phyloP scores from a whole-genome alignment of 1,140 invertebrate genomes.

The Papilio machaon region DNA sequence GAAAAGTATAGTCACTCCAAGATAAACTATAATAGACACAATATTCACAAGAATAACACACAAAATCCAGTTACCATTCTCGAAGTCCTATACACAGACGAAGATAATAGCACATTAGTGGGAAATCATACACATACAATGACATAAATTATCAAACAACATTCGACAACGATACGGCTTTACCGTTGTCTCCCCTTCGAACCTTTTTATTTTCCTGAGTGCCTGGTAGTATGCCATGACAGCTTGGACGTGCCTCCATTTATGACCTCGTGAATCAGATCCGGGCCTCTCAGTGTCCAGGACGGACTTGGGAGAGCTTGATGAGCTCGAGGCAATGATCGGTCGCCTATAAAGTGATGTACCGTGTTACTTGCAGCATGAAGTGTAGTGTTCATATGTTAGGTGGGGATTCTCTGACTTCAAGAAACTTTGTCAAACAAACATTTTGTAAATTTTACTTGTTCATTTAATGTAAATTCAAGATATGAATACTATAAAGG shows the following conservation, averaged over 20 bases:
- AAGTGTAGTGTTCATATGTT: slow-evolving; percentile 53
- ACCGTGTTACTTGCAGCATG: slow-evolving; percentile 64
- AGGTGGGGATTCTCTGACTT: slow-evolving; percentile 44
- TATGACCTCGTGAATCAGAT: slow-evolving; percentile 85
- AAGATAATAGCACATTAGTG: slow-evolving; percentile 69
- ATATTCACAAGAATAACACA: slow-evolving; percentile 73
- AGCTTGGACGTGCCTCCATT: slow-evolving; percentile 91
- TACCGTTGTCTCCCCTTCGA: slow-evolving; percentile 66
- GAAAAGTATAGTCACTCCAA: slow-evolving; percentile 65
- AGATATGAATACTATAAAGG: background rate
- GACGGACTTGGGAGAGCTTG: slow-evolving; percentile 73
- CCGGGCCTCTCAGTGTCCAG: slow-evolving; percentile 64
- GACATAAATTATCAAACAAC: slow-evolving; percentile 60
- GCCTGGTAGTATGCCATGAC: slow-evolving; percentile 94
- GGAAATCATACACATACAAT: slow-evolving; percentile 72
- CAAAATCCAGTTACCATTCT: slow-evolving; percentile 68
- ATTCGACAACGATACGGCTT: slow-evolving; percentile 70
- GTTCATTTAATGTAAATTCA: background rate
- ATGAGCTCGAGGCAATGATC: slow-evolving; percentile 78
- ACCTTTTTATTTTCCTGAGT: slow-evolving; percentile 94
- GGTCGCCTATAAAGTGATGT: slow-evolving; percentile 78
- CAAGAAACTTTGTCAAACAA: slow-evolving; percentile 36
- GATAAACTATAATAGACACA: slow-evolving; percentile 72
- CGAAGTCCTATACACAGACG: slow-evolving; percentile 75
- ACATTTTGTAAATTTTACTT: background rate